Conservation (phyloP, 30 jellyfish, hydroid and myxozoan species). For the Turritopsis rubra region DNA sequence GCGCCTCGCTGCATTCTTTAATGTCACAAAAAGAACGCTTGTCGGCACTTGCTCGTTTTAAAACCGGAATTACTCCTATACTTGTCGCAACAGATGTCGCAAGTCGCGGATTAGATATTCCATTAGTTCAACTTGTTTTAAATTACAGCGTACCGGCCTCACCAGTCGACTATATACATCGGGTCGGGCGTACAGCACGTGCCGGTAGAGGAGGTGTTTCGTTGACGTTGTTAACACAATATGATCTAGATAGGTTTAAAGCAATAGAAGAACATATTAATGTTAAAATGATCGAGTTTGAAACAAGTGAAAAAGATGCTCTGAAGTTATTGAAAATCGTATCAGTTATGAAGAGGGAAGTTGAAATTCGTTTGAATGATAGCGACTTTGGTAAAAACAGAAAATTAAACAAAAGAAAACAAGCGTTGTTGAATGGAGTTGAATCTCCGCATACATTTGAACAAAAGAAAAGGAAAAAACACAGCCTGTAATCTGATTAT, state of each 20-base stretch:
- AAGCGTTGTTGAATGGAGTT: background rate
- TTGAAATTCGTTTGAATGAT: constrained; percentile 67
- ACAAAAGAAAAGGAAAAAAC: constrained; percentile 4
- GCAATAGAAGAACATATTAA: constrained; percentile 68
- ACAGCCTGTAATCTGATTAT: background rate
- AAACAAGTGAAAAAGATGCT: constrained; percentile 63
- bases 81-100: constrained; percentile 94
- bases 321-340: constrained; percentile 62
- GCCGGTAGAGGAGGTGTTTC: constrained; percentile 96
- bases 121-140: constrained; percentile 71
- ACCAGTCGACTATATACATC: constrained; percentile 87
- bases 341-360: constrained; percentile 70
- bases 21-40: constrained; percentile 74
- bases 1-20: constrained; percentile 82
- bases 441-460: background rate
- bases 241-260: constrained; percentile 64
- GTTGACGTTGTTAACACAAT: constrained; percentile 70
- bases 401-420: constrained; percentile 48
- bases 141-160: constrained; percentile 79
- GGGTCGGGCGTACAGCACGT: constrained; percentile 97
- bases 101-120: constrained; percentile 97
- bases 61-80: constrained; percentile 57
- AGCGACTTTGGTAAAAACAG: constrained; percentile 70
- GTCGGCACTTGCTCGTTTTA: constrained; percentile 64
- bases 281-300: constrained; percentile 57